Evolutionary conservation across 2,888 invertebrate species (phyloP), one percentile per base, ranked within the genome.

Genomic region (Axea sp.): DNA sequence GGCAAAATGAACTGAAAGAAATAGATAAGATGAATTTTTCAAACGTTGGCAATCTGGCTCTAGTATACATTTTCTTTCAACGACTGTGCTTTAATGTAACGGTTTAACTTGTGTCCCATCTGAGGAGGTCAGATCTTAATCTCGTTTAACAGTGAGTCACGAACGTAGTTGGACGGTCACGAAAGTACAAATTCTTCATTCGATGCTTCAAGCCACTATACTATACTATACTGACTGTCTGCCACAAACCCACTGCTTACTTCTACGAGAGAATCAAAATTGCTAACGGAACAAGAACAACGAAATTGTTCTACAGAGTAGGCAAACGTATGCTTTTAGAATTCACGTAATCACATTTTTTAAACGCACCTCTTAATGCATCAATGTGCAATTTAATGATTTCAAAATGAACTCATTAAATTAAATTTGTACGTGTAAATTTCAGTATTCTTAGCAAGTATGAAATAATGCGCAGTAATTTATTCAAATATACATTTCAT

Each of bases 101-200:
- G 81, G 81, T 83, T 77, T 77, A 80, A 81, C 80, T 82, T 77
- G 77, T 78, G 80, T 79, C 76, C 75, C 76, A 60, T 68, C 75
- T 64, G 47, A 60, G 43, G 81, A 83, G 84, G 81, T 83, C 83
- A 81, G 83, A 82, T 83, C 78, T 74, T 79, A 82, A 82, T 82
- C 82, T 79, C 76, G 76, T 76, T 79, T 78, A 75, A 78, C 76
- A 77, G 75, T 79, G 76, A 81, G 80, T 83, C 82, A 82, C 82
- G 80, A 81, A 82, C 72, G 26, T 47, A 76, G 79, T 73, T 69
- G 75, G 64, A 75, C 68, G 76, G 80, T 81, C 83, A 80, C 82
- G 82, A 80, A 81, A 76, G 74, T 69, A 72, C 75, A 41, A 73
- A 77, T 78, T 78, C 75, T 75, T 75, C 53, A 68, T 73, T 72